Evolutionary conservation across 2,797 vertebrate species (phyloP), one percentile per base, ranked within the genome.

Genomic region (Pelodytes ibericus): DNA sequence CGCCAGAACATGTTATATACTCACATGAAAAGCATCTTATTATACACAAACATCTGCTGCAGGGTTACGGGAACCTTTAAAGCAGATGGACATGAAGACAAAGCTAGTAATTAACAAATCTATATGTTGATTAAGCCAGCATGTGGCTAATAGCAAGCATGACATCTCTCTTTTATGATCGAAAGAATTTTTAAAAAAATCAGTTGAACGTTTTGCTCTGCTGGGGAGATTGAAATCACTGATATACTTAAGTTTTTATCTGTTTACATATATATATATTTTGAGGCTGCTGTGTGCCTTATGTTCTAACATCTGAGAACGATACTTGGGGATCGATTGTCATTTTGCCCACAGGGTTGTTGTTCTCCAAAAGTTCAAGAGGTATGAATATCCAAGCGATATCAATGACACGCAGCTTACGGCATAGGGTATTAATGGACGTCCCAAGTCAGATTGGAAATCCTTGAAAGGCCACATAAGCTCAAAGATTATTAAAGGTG

Each of bases 21-120:
- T 85, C 84, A 84, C 83, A 83, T 84, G 84, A 83, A 82, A 89
- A 86, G 72, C 16, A 29, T 79, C 85, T 86, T 85, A 86, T 89
- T 87, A 91, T 91, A 83, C 88, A 90, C 80, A 88, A 92, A 89
- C 92, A 93, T 90, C 91, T 92, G 90, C 85, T 80, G 77, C 80
- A 91, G 86, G 89, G 89, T 90, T 83, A 78, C 80, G 68, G 64
- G 81, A 88, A 87, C 81, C 82, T 83, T 89, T 82, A 81, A 89
- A 92, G 81, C 89, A 93, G 90, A 91, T 91, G 89, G 89, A 91
- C 88, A 87, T 39, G 74, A 86, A 87, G 81, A 74, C 81, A 84
- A 77, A 83, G 80, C 66, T 82, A 80, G 83, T 86, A 88, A 92
- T 91, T 91, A 90, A 89, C 87, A 91, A 88, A 91, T 87, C 83